Base-by-base conservation (phyloP, 2,888 invertebrate genomes). In the Brachyptera risi region DNA sequence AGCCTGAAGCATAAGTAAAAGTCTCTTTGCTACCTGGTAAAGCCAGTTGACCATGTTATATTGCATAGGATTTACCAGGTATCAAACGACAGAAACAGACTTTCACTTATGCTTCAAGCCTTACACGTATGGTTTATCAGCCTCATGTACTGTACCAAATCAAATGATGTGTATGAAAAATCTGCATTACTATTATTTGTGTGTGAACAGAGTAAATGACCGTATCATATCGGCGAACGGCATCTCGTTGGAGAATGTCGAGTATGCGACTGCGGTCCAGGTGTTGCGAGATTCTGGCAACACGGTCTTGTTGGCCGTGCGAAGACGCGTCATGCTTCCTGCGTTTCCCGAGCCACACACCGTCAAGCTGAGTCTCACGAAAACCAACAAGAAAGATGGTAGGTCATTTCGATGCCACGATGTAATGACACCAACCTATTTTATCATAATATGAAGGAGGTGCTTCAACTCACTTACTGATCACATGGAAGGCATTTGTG, bases 181-280 rank as follows among this genome's bases (percentile, higher is more conserved):
- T n/a, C n/a, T n/a, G n/a, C n/a, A n/a, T n/a, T n/a, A n/a, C n/a
- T 38, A 13, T 11, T 3, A 11, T 15, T 38, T 15, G 13, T 40
- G 21, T 7, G n/a, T 65, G 71, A 77, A 23, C 81, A 98, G 97
- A 78, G 94, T 97, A 40, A 98, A 98, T 77, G 98, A 99, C 79
- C 85, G 98, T 67, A 96, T 99, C 71, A 88, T 97, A 67, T 92
- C 93, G 60, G 98, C 96, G 21, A 99, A 99, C 76, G 95, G 96
- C 17, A 88, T 96, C 42, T 92, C 94, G 0, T 79, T 99, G 68
- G 98, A 98, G 75, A 96, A 96, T 75, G 97, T 98, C 58, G 97
- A 97, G 75, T 98, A 99, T 73, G 92, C 90, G 13, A 88, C 92
- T 1, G 95, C 95, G 1, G 94, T 95, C 60, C 92, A 93, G 72